Evolutionary conservation across 2,888 invertebrate species (phyloP).

Genomic region (Amphipoea lucens): DNA sequence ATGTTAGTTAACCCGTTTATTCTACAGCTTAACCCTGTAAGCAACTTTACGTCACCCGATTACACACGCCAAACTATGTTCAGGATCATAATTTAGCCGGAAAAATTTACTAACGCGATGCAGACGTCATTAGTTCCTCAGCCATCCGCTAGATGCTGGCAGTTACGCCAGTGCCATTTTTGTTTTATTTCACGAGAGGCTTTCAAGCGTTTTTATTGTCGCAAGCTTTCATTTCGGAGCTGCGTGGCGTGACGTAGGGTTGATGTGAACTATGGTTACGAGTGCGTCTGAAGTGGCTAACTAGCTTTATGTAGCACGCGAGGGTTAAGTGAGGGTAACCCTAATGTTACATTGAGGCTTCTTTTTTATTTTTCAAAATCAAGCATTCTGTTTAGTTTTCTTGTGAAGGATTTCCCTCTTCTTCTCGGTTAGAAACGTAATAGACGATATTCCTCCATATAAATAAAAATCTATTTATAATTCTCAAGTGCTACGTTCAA

Average conservation of each 20-base stretch:
- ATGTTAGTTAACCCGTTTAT: constrained; percentile 13
- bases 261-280: constrained; percentile 26
- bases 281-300: constrained; percentile 36
- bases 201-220: constrained; percentile 59
- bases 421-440: not conserved
- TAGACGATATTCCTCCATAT: not conserved
- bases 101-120: constrained; percentile 59
- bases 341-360: constrained; percentile 4
- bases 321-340: constrained; percentile 11
- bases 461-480: not conserved
- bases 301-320: constrained; percentile 29
- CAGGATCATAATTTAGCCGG: constrained; percentile 51
- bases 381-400: not conserved
- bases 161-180: constrained; percentile 34
- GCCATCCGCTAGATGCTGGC: constrained; percentile 38
- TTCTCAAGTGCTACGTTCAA: not conserved
- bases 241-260: constrained; percentile 31
- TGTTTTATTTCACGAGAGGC: constrained; percentile 62
- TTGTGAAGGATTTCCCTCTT: not conserved
- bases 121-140: constrained; percentile 56
- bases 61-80: constrained; percentile 44
- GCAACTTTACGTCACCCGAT: constrained; percentile 19
- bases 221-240: constrained; percentile 42
- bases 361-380: not conserved
- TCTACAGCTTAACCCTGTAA: constrained; percentile 1